Conservation (phyloP, 1,140 invertebrate genomes). For the Bradynema listronoti region DNA sequence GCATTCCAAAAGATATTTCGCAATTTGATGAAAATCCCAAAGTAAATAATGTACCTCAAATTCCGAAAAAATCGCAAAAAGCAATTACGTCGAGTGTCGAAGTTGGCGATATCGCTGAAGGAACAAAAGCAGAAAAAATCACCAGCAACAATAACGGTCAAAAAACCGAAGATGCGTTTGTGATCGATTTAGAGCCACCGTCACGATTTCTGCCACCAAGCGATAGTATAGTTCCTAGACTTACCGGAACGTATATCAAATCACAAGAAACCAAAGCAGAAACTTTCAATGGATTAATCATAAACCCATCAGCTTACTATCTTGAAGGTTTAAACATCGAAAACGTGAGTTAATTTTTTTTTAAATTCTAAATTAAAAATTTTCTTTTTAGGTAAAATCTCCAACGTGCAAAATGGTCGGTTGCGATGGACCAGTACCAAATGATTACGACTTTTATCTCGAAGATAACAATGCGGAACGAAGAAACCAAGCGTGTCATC, state of each 20-base stretch:
- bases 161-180: no score
- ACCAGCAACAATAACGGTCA: no score
- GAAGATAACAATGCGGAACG: neutral
- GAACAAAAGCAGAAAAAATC: no score
- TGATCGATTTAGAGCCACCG: no score
- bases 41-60: no score
- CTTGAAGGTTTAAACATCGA: slow-evolving; percentile 47
- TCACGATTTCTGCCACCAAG: slow-evolving; percentile 23
- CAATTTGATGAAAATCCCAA: no score
- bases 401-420: slow-evolving; percentile 49
- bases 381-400: slow-evolving; percentile 33
- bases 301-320: slow-evolving; percentile 50
- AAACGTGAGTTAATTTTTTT: slow-evolving; percentile 32
- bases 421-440: slow-evolving; percentile 51
- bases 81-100: no score
- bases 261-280: neutral
- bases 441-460: slow-evolving; percentile 47
- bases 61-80: no score
- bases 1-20: no score
- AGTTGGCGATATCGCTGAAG: no score
- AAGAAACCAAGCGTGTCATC: slow-evolving; percentile 38
- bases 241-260: slow-evolving; percentile 34
- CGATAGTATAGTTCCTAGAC: slow-evolving; percentile 40
- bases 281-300: slow-evolving; percentile 25
- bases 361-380: neutral